Conservation (phyloP, 1,140 invertebrate genomes). For the Neodiprion lecontei region DNA sequence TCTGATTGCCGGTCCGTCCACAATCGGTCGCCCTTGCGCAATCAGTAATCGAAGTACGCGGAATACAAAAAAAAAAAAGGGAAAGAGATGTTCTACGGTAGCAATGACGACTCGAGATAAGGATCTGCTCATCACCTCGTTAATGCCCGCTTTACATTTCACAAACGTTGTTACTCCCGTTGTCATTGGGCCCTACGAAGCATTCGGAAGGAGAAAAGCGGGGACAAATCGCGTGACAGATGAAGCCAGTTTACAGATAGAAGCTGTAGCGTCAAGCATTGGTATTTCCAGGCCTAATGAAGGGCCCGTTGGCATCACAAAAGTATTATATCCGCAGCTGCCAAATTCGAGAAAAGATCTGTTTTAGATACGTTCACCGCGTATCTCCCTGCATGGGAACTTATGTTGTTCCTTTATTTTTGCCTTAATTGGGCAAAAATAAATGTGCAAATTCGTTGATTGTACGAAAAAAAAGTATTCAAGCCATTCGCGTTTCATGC, state of each 20-base stretch:
- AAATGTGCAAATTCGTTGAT: too few species aligned
- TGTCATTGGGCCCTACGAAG: conserved; percentile 2
- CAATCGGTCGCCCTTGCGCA: neutral
- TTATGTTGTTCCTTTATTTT: too few species aligned
- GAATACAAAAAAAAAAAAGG: neutral
- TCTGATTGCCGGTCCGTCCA: neutral
- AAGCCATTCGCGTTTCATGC: too few species aligned
- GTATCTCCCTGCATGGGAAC: too few species aligned
- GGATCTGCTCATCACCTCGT: conserved; percentile 37
- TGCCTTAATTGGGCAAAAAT: too few species aligned
- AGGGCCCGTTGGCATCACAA: neutral
- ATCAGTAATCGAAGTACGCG: neutral
- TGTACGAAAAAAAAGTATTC: too few species aligned
- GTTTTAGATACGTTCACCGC: too few species aligned
- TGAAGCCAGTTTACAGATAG: neutral
- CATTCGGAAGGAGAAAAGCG: neutral
- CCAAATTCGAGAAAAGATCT: too few species aligned
- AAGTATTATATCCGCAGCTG: too few species aligned
- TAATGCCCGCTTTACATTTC: conserved; percentile 32
- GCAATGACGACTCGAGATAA: conserved; percentile 37
- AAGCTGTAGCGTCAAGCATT: neutral
- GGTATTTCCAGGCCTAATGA: neutral
- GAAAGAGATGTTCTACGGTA: conserved; percentile 20
- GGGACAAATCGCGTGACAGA: neutral
- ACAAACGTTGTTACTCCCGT: conserved; percentile 32